A percentile compares a stretch with the other conserved stretches of the same genome.
These are phyloP conservation scores for Chymomyza amoena DNA, from an alignment of 2,888 invertebrate species.

Conservation along the genomic window DNA sequence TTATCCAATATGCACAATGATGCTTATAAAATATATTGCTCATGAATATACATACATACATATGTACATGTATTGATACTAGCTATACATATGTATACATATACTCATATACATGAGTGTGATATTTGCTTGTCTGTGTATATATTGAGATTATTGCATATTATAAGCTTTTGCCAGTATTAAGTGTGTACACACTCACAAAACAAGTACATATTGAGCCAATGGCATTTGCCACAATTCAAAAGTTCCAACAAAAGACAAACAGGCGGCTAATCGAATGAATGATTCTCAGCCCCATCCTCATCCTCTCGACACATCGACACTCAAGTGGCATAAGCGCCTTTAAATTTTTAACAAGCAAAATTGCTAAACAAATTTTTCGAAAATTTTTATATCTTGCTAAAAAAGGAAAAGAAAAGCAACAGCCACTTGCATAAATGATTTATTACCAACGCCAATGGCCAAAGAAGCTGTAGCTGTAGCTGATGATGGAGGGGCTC, in stretches of 20 bases:
- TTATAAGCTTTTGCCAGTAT: conserved; percentile 56
- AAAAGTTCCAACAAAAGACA: conserved; percentile 16
- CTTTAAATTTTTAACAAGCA: conserved; percentile 65
- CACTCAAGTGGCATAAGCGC: conserved; percentile 12
- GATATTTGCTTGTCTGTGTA: conserved; percentile 23
- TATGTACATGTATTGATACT: conserved; percentile 16
- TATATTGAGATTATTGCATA: conserved; percentile 63
- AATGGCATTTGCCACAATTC: conserved; percentile 9
- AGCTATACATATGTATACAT: neutral
- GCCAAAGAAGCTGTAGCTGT: neutral
- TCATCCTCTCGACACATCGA: neutral
- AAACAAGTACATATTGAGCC: neutral
- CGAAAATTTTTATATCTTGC: conserved; percentile 51
- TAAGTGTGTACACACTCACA: conserved; percentile 28
- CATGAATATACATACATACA: conserved; percentile 59
- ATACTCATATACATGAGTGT: conserved; percentile 1
- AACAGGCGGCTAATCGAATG: neutral
- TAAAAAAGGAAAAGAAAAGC: conserved; percentile 51
- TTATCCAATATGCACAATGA: conserved; percentile 73
- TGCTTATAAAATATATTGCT: conserved; percentile 70
- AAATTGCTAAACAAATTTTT: conserved; percentile 65
- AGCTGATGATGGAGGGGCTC: conserved; percentile 30
- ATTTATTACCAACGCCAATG: conserved; percentile 51
- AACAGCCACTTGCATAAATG: conserved; percentile 68
- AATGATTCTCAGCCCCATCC: neutral